phyloP scores from a whole-genome alignment of 2,113 vertebrate genomes.

The Polypterus senegalus region DNA sequence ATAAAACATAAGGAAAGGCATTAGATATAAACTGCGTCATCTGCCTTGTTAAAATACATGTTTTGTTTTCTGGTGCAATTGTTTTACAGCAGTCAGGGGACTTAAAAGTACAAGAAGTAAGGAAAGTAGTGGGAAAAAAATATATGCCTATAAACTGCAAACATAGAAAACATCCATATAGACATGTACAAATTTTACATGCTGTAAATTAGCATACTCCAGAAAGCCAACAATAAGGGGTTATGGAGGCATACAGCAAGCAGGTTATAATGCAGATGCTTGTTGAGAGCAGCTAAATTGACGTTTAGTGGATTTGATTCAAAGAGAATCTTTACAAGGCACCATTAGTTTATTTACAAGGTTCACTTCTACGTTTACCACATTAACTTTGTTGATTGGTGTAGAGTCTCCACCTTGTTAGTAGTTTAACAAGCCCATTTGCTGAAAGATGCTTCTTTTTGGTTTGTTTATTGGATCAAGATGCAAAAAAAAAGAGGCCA shows the following conservation, averaged over 20 bases:
- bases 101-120: neutral
- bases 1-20: neutral
- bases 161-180: conserved; percentile 40
- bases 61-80: conserved; percentile 31
- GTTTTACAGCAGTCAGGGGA: conserved; percentile 39
- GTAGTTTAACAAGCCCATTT: conserved; percentile 75
- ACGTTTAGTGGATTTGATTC: conserved; percentile 69
- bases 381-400: conserved; percentile 49
- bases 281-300: conserved; percentile 62
- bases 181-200: conserved; percentile 53
- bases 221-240: conserved; percentile 47
- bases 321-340: conserved; percentile 81
- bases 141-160: conserved; percentile 23
- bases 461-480: conserved; percentile 54
- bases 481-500: conserved; percentile 74
- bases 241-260: conserved; percentile 76
- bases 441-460: conserved; percentile 45
- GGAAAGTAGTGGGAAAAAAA: conserved; percentile 31
- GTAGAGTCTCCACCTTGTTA: conserved; percentile 65
- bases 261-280: conserved; percentile 80
- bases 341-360: conserved; percentile 93
- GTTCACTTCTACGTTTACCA: conserved; percentile 47
- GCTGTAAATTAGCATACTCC: conserved; percentile 56
- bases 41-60: conserved; percentile 36
- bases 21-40: conserved; percentile 24